Percentiles rank a stretch among this genome's conserved stretches.
These are phyloP conservation scores for Parauchenoglanis punctatus DNA, from an alignment of 2,797 vertebrate species.

Conservation along the genomic window DNA sequence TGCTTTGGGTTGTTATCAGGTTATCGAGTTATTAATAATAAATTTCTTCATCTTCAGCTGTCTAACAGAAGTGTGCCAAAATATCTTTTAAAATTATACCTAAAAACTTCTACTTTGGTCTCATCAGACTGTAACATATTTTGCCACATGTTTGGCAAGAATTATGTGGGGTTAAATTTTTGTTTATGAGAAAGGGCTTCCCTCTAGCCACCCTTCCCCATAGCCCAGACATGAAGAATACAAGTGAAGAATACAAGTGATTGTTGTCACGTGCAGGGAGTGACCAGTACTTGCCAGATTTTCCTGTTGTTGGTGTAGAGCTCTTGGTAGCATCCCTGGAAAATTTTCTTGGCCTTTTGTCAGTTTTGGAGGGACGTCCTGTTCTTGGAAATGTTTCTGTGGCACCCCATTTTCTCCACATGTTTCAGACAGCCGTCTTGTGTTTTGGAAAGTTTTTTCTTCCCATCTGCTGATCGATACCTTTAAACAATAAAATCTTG, in stretches of 20 bases:
- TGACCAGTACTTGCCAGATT: too few relatives aligned
- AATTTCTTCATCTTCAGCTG: not conserved
- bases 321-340: too few relatives aligned
- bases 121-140: not conserved
- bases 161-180: not conserved
- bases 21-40: not conserved
- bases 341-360: too few relatives aligned
- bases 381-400: not conserved
- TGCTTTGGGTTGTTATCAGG: not conserved
- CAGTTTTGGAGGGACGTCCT: too few relatives aligned
- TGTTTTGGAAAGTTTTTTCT: not conserved
- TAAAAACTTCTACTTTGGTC: not conserved
- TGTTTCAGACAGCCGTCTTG: not conserved
- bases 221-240: not conserved
- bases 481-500: not conserved
- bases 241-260: too few relatives aligned
- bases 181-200: not conserved
- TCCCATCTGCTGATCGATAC: not conserved
- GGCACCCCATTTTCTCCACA: not conserved
- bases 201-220: not conserved
- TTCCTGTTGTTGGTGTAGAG: too few relatives aligned
- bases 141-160: not conserved
- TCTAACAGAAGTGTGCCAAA: not conserved
- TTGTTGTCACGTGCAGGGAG: too few relatives aligned
- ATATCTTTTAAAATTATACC: not conserved